These are phyloP conservation scores for Notoglanidium macrostoma DNA, from an alignment of 2,797 vertebrate genomes.

Conservation along the genomic window DNA sequence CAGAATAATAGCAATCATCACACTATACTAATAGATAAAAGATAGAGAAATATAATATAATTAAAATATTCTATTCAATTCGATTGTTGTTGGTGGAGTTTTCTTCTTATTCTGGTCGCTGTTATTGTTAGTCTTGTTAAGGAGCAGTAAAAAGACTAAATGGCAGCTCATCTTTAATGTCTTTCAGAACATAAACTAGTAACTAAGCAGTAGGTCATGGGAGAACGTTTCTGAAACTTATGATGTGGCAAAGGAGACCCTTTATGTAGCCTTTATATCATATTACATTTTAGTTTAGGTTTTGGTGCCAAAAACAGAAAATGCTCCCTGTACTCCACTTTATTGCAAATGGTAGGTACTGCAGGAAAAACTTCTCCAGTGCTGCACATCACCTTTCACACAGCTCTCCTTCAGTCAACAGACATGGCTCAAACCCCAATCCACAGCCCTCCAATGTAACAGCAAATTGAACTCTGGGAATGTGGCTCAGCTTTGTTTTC, in stretches of 20 bases:
- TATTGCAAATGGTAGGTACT: slow-evolving; percentile 21
- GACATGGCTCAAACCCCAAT: slow-evolving; percentile 75
- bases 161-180: not conserved
- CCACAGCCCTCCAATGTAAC: slow-evolving; percentile 80
- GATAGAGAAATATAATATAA: not conserved
- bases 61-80: not conserved
- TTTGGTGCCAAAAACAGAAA: slow-evolving; percentile 17
- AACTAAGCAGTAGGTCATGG: not conserved
- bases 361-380: slow-evolving; percentile 32
- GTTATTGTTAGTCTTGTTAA: not conserved
- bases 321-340: slow-evolving; percentile 22
- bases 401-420: slow-evolving; percentile 70
- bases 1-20: not conserved
- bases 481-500: slow-evolving; percentile 82
- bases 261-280: slow-evolving; percentile 1
- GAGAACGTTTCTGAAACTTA: not conserved
- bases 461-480: slow-evolving; percentile 84
- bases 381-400: slow-evolving; percentile 66
- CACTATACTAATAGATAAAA: not conserved
- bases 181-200: not conserved
- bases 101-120: no score
- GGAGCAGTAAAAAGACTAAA: not conserved
- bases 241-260: not conserved
- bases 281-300: not conserved
- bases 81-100: not conserved